Percentiles rank a stretch among this genome's conserved stretches.
Conservation (phyloP, 2,888 invertebrate genomes). For the Mactromeris polynyma region DNA sequence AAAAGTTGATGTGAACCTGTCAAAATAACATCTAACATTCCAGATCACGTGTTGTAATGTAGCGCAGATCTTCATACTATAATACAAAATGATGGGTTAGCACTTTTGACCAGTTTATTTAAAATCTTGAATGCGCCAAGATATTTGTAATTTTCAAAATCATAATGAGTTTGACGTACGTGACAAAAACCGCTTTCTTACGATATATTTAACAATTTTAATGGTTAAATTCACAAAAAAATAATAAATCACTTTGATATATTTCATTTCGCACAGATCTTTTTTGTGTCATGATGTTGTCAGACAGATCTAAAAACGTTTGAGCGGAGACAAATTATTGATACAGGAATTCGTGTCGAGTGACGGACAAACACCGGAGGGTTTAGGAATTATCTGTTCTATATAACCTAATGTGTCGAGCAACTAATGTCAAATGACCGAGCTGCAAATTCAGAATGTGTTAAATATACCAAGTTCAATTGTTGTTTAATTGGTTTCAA, state of each 20-base stretch:
- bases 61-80: too few relatives aligned
- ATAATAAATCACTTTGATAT: slow-evolving; percentile 39
- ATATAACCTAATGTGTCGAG: neutral
- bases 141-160: neutral
- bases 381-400: neutral
- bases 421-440: neutral
- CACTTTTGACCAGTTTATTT: neutral
- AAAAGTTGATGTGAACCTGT: too few relatives aligned
- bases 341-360: neutral
- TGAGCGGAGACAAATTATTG: neutral
- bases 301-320: neutral
- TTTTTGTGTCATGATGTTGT: neutral
- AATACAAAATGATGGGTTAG: too few relatives aligned
- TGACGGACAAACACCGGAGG: neutral
- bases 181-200: slow-evolving; percentile 4
- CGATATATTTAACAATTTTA: slow-evolving; percentile 20
- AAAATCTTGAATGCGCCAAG: neutral
- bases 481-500: neutral
- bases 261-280: neutral
- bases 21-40: too few relatives aligned
- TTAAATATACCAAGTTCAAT: neutral
- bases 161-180: neutral
- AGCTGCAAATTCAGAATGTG: neutral
- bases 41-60: too few relatives aligned
- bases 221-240: slow-evolving; percentile 30